Base-by-base conservation (phyloP, 2,797 vertebrate species). In the Triplophysa yarkandensis region DNA sequence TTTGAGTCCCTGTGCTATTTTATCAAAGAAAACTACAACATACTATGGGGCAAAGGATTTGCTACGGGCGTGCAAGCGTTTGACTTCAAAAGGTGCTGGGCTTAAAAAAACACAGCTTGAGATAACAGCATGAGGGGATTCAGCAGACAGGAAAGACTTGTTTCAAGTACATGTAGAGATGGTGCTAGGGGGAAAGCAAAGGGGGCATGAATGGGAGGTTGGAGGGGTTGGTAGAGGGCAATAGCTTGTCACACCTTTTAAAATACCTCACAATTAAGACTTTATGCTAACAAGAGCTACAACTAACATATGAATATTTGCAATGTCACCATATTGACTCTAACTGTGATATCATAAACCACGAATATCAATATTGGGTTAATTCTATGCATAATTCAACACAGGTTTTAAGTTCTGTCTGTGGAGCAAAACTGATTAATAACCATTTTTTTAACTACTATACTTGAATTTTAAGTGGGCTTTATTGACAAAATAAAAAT, bases 1-100 rank as follows among this genome's bases (percentile, higher is more conserved):
- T 50, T 46, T 73, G 81, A 68, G 65, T 82, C 68, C 68, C 72
- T 52, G 78, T 55, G 16, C 67, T 57, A 27, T 46, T 66, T 69
- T 73, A 74, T 82, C 68, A 78, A 80, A 82, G 61, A 63, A 67
- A 76, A 71, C 36, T 52, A 39, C 17, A 28, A 70, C 68, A 76
- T 54, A 66, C 61, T 54, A 28, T 1, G 46, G 76, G 78, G 78
- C 78, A 79, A 67, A 77, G 66, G 73, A 82, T 76, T 76, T 76
- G 73, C 75, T 74, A 46, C 68, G 62, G 79, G 65, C 54, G 34
- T 61, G 79, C 52, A 69, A 70, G 65, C 34, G 68, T 48, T 68
- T 39, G 9, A 74, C 78, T 78, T 78, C 78, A 83, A 78, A 80
- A 25, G 44, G 41, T 30, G n/a, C 34, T 1, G 44, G 57, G 44